Evolutionary conservation across 2,888 invertebrate species (phyloP), one percentile per base, ranked within the genome.

Genomic region (Napeogenes inachia): DNA sequence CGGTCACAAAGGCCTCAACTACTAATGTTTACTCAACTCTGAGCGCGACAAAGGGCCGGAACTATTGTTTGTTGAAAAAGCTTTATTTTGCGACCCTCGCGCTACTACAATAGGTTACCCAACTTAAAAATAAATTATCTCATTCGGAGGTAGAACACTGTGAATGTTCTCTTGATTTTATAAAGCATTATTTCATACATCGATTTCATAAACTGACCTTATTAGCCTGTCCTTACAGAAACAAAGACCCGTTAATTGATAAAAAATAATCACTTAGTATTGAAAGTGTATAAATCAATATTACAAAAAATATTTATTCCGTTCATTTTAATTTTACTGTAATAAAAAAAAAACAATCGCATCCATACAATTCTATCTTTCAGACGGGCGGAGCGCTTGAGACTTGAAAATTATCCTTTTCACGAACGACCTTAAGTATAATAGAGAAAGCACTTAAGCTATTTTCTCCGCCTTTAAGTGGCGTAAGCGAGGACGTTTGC

Each of bases 361-460:
- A 78, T 86, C 89, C 86, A 75, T 66, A 75, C 56, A 68, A 77
- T 68, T 71, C 74, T 71, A 74, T 75, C 81, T 71, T 74, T 69
- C 73, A 71, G 68, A 67, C 69, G 69, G 78, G 78, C 76, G 79
- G 85, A 81, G 84, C 81, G 84, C 79, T 85, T 77, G 86, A 83
- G 87, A 88, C 85, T 89, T 89, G 89, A 89, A 89, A 90, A 89
- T 89, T 89, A 90, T 89, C 89, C 90, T 89, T 89, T 90, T 89
- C 88, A 88, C 81, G 85, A 90, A 86, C 87, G 89, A 84, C 87
- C 89, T 89, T 89, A 88, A 90, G 84, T 82, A 90, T 90, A 90
- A 89, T 89, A 90, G 90, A 90, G 89, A 89, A 87, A 89, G 90
- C 90, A 90, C 90, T 90, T 90, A 89, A 90, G 87, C 88, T 88